Percentiles rank a stretch among this genome's conserved stretches.
Evolutionary conservation across 2,888 invertebrate species (phyloP).

Genomic region (Mesorhabditis spiculigera): DNA sequence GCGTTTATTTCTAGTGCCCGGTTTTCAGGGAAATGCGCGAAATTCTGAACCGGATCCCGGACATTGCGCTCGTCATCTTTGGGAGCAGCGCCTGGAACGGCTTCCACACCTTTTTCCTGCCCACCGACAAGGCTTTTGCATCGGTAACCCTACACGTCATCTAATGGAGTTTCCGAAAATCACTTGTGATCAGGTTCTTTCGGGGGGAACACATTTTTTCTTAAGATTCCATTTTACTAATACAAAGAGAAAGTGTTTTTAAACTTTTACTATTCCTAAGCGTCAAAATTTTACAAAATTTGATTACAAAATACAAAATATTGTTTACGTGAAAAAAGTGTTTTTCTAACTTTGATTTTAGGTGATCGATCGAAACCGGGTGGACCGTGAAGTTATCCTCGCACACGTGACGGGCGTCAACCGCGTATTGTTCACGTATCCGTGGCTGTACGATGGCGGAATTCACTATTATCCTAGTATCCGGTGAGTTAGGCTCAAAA

Average conservation of each 20-base stretch:
- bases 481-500: constrained; percentile 15
- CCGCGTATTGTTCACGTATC: constrained; percentile 56
- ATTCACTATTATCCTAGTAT: constrained; percentile 56
- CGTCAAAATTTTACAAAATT: too few species aligned
- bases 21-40: constrained; percentile 54
- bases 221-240: background rate
- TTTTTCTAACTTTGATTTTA: background rate
- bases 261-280: background rate
- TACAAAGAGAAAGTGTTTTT: background rate
- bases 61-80: constrained; percentile 56
- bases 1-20: background rate
- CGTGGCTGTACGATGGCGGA: constrained; percentile 59
- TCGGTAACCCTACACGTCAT: constrained; percentile 27
- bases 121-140: constrained; percentile 56
- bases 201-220: too few species aligned
- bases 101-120: constrained; percentile 59
- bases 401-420: constrained; percentile 57
- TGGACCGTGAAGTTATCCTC: constrained; percentile 56
- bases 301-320: background rate
- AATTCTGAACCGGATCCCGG: constrained; percentile 54
- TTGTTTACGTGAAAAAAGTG: too few species aligned
- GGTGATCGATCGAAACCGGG: constrained; percentile 53
- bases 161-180: too few species aligned
- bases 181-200: too few species aligned
- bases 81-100: constrained; percentile 55